Conservation (phyloP, 2,888 invertebrate species). For the Drosophila mulleri region DNA sequence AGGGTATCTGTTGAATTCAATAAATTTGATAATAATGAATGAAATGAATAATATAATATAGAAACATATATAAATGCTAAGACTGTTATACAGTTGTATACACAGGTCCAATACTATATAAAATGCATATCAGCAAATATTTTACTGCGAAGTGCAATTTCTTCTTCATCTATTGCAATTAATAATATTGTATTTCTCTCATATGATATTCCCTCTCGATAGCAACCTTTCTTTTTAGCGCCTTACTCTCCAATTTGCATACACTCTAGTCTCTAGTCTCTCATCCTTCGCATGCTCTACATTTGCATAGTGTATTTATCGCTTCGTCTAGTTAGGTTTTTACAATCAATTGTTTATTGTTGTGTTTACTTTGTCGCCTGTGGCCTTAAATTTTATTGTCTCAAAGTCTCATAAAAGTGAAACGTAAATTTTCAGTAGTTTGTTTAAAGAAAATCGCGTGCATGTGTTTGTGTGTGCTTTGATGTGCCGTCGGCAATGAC, state of each 20-base stretch:
- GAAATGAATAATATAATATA: not conserved
- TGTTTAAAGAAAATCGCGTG: slow-evolving; percentile 47
- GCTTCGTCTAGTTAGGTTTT: slow-evolving; percentile 12
- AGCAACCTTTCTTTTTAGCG: not conserved
- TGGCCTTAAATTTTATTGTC: slow-evolving; percentile 71
- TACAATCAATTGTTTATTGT: slow-evolving; percentile 54
- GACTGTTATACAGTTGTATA: too few relatives aligned
- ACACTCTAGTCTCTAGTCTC: not conserved
- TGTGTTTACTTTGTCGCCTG: slow-evolving; percentile 80
- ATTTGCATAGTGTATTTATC: slow-evolving; percentile 21
- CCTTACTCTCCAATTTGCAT: not conserved
- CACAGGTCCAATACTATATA: too few relatives aligned
- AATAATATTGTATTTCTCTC: not conserved
- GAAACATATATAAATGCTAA: too few relatives aligned
- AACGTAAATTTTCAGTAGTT: slow-evolving; percentile 46
- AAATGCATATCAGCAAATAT: too few relatives aligned
- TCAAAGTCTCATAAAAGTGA: slow-evolving; percentile 60
- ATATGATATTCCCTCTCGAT: not conserved
- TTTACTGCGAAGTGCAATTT: not conserved
- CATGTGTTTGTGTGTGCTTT: slow-evolving; percentile 47
- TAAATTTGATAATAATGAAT: not conserved
- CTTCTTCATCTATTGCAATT: not conserved
- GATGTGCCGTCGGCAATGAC: slow-evolving; percentile 55
- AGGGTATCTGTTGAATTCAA: too few relatives aligned
- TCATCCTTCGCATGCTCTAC: not conserved